These are phyloP conservation scores for Ianthella basta DNA, from an alignment of 37 sponge, comb jelly and placozoan species.

Conservation along the genomic window DNA sequence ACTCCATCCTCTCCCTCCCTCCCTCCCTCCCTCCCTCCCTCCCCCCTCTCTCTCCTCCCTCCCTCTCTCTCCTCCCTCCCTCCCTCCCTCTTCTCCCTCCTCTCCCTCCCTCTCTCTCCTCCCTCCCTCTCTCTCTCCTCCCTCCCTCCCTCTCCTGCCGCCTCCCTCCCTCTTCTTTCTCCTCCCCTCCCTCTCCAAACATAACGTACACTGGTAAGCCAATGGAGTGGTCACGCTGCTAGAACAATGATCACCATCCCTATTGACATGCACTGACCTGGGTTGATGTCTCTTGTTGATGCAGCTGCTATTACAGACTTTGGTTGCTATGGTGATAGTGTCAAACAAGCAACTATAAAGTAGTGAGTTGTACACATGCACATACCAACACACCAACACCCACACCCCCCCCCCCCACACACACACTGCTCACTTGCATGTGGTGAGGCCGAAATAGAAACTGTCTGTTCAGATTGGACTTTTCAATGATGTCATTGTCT, in stretches of 20 bases:
- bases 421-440: constrained; percentile 72
- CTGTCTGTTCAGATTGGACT: constrained; percentile 96
- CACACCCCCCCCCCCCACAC: neutral
- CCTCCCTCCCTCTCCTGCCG: no score
- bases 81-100: no score
- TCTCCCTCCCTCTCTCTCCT: no score
- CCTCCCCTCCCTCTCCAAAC: no score
- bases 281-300: constrained; percentile 81
- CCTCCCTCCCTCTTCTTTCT: no score
- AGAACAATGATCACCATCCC: neutral
- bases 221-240: constrained; percentile 21
- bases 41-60: no score
- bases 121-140: no score
- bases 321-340: constrained; percentile 54
- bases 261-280: constrained; percentile 70
- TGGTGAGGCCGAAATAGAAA: constrained; percentile 91
- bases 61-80: no score
- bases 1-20: no score
- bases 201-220: no score
- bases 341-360: no score
- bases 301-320: constrained; percentile 83
- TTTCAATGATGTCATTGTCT: constrained; percentile 97
- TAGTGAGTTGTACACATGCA: neutral
- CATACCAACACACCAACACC: neutral
- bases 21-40: no score